Base-by-base conservation (phyloP, 1,140 invertebrate genomes). In the Saccostrea cuccullata region DNA sequence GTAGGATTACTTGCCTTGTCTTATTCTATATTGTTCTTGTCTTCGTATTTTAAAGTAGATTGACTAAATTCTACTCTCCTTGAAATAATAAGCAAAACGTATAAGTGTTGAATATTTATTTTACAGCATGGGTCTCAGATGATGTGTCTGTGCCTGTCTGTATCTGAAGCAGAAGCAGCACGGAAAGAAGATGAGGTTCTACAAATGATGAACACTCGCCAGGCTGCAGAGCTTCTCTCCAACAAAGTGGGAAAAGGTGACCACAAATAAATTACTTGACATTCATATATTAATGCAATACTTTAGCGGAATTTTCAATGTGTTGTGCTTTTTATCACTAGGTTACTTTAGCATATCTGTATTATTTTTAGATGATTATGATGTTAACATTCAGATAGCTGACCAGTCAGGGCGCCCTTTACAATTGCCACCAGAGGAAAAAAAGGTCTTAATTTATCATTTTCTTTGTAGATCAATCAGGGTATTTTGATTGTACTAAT, bases 391-490 rank as follows among this genome's bases (percentile, higher is more conserved):
- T 20, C 91, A 97, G 96, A 95, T 97, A 89, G 97, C 97, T 92
- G 97, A 98, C 94, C 97, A 98, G 92, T 96, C 96, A 86, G 97
- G 97, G 11, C 96, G 97, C 93, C 93, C 96, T 3, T 94, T 98
- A 1, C 95, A 96, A 55, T 94, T 98, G 36, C 97, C 97, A 0
- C 91, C 95, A 4, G 94, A 96, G 11, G 97, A 97, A 93, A 96
- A 96, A 88, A 96, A 92, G 91, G 94, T 94, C 88, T n/a, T 3
- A 30, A 12, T 73, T 40, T 67, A 36, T 86, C 36, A 17, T 17
- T 20, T 17, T 64, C 9, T 64, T 15, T 87, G 1, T 15, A 55
- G 30, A 36, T 55, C 13, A 73, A 40, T 8, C 47, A 23, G 8
- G n/a, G 3, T 64, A 11, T 12, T 4, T 13, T 30, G 47, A 40